These are phyloP conservation scores for Diaphora mendica DNA, from an alignment of 2,888 invertebrate species.

Conservation along the genomic window DNA sequence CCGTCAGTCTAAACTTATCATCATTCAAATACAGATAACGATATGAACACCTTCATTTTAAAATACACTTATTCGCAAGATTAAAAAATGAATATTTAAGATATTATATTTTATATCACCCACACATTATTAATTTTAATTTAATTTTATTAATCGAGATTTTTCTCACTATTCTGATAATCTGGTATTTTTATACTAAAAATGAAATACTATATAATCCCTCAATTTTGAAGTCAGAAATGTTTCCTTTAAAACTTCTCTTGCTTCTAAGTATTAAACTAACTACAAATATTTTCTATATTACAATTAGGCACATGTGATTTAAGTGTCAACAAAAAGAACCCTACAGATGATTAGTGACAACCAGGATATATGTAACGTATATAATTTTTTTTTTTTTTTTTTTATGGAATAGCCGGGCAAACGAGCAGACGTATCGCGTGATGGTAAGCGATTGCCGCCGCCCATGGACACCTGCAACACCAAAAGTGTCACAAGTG, in stretches of 20 bases:
- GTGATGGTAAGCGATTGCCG: too few species aligned
- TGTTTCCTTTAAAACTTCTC: not conserved
- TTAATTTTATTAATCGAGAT: not conserved
- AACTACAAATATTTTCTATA: not conserved
- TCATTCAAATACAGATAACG: too few species aligned
- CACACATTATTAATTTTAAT: not conserved
- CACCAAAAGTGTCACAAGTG: too few species aligned
- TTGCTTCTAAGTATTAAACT: not conserved
- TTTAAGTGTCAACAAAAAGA: not conserved
- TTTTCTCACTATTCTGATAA: not conserved
- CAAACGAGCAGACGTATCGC: too few species aligned
- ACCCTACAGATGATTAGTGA: not conserved
- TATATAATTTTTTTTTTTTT: too few species aligned
- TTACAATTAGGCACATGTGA: not conserved
- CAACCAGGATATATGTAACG: too few species aligned
- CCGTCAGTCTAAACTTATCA: too few species aligned
- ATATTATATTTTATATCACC: not conserved
- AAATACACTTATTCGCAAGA: too few species aligned
- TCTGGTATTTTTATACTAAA: not conserved
- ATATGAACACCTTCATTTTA: too few species aligned
- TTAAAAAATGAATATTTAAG: not conserved
- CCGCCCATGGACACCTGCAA: too few species aligned
- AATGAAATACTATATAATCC: not conserved
- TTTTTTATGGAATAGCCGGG: too few species aligned
- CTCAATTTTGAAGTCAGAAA: not conserved